phyloP scores from a whole-genome alignment of 2,797 vertebrate species.

The Sebastes cheni region DNA sequence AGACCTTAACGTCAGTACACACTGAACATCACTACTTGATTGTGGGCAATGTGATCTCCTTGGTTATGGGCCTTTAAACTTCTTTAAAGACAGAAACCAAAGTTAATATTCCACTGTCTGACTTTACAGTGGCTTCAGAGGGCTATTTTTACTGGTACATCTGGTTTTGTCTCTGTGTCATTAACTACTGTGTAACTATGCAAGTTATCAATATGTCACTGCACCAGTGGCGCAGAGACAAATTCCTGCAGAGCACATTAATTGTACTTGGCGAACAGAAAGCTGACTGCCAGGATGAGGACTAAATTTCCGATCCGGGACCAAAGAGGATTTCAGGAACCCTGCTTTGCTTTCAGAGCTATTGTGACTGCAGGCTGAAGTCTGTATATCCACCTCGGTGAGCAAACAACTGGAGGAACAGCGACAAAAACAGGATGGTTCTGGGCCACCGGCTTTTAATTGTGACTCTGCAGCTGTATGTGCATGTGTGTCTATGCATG shows the following conservation, averaged over 20 bases:
- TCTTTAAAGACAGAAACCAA: background rate
- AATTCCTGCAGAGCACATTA: constrained; percentile 22
- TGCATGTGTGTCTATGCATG: constrained; percentile 27
- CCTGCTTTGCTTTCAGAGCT: background rate
- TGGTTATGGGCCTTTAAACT: background rate
- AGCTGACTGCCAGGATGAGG: background rate
- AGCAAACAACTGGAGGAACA: constrained; percentile 74
- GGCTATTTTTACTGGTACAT: constrained; percentile 14
- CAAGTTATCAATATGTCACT: constrained; percentile 19
- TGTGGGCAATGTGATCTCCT: background rate
- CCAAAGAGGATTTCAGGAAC: constrained; percentile 4
- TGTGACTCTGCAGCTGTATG: constrained; percentile 46
- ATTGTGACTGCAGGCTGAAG: constrained; percentile 4
- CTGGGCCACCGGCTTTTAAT: constrained; percentile 29
- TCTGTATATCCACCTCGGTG: constrained; percentile 15
- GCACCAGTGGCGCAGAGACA: background rate
- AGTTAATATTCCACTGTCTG: background rate
- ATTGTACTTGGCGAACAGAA: background rate
- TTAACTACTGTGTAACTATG: background rate
- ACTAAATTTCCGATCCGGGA: background rate
- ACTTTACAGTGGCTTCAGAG: background rate
- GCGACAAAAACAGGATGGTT: constrained; percentile 81
- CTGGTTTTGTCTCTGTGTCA: constrained; percentile 22
- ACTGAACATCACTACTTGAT: background rate
- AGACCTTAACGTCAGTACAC: background rate